Conservation (phyloP, 2,113 vertebrate genomes). For the Clarias magur region DNA sequence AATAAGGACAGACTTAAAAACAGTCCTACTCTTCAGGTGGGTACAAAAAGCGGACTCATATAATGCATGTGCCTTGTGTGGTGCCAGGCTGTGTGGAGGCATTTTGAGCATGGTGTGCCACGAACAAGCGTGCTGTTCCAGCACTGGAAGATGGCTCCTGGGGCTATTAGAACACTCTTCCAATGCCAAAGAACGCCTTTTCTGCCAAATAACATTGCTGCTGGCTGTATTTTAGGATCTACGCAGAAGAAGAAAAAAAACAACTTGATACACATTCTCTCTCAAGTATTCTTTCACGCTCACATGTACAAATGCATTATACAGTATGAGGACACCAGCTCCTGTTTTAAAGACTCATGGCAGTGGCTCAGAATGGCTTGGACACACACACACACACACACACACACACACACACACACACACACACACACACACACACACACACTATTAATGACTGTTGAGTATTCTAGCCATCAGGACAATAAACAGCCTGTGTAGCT, state of each 20-base stretch:
- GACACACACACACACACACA: neutral
- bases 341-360: neutral
- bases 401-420: neutral
- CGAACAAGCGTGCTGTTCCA: conserved; percentile 43
- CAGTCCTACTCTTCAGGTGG: neutral
- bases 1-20: neutral
- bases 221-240: conserved; percentile 9
- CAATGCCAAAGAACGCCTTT: conserved; percentile 37
- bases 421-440: conserved; percentile 8
- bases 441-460: neutral
- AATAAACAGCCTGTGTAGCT: conserved; percentile 16
- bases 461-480: neutral
- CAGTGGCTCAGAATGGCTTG: neutral
- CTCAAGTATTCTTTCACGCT: neutral
- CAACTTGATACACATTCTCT: neutral
- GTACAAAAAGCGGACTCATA: neutral
- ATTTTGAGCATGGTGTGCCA: conserved; percentile 44
- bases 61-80: neutral
- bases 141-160: conserved; percentile 37
- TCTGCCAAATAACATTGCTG: conserved; percentile 44
- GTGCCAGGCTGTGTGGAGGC: conserved; percentile 46
- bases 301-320: neutral
- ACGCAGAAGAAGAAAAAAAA: neutral
- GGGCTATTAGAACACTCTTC: conserved; percentile 35
- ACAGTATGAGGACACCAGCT: neutral